These are phyloP conservation scores for Tachina fera DNA, from an alignment of 2,888 invertebrate genomes.

Conservation along the genomic window DNA sequence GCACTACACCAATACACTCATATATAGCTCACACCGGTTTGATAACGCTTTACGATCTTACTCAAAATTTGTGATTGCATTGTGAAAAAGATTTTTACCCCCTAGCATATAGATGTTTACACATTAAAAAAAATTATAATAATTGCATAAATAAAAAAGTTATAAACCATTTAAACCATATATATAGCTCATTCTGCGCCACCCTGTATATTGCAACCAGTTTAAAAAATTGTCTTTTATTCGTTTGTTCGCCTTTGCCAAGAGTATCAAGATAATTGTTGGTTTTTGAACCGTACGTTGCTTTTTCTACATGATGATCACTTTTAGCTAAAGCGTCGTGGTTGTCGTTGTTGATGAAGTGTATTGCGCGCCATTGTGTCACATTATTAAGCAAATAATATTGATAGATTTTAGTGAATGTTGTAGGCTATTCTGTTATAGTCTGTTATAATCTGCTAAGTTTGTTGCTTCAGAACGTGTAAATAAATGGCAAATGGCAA, in stretches of 20 bases:
- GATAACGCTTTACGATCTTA: too few relatives aligned
- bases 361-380: constrained; percentile 7
- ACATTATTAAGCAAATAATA: constrained; percentile 13
- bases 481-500: constrained; percentile 5
- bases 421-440: neutral
- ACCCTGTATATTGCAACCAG: constrained; percentile 49
- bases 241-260: constrained; percentile 10
- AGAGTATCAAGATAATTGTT: constrained; percentile 9
- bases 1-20: too few relatives aligned
- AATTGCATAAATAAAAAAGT: too few relatives aligned
- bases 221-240: constrained; percentile 28
- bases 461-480: constrained; percentile 6
- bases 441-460: neutral
- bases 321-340: constrained; percentile 16
- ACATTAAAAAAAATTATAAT: too few relatives aligned
- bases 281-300: neutral
- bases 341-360: neutral
- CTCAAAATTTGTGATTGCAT: too few relatives aligned
- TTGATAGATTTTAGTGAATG: neutral
- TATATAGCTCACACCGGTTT: too few relatives aligned
- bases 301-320: neutral
- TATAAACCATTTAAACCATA: too few relatives aligned
- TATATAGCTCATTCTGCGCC: too few relatives aligned
- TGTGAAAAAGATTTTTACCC: too few relatives aligned
- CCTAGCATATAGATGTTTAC: too few relatives aligned